phyloP scores from a whole-genome alignment of 2,888 invertebrate genomes.

The Ophioninae sp. region DNA sequence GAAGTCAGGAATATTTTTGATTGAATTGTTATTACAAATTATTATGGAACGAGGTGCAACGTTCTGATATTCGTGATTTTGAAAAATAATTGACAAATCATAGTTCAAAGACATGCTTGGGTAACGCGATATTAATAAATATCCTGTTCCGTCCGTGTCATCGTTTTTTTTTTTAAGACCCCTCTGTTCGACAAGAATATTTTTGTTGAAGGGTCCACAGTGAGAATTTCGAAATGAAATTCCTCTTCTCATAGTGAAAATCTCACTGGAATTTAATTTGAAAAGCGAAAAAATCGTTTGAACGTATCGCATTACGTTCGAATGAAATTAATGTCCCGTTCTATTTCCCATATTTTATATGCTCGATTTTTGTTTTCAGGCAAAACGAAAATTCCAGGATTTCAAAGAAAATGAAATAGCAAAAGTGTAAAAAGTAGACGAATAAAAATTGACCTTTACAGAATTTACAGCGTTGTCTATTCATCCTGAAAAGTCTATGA shows the following conservation, averaged over 20 bases:
- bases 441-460: conserved; percentile 3
- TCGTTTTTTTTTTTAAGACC: not conserved
- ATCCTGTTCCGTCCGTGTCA: not conserved
- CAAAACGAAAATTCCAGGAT: too few species aligned
- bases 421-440: too few species aligned
- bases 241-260: not conserved
- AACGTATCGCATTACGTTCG: not conserved
- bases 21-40: not conserved
- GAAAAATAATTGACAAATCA: not conserved
- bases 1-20: not conserved
- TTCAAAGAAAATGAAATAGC: too few species aligned
- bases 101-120: not conserved
- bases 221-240: not conserved
- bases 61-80: not conserved
- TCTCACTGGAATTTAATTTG: not conserved
- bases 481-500: conserved; percentile 25
- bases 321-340: not conserved
- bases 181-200: conserved; percentile 4
- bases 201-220: conserved; percentile 10
- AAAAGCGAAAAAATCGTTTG: not conserved
- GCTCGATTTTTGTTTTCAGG: not conserved
- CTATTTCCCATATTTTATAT: not conserved
- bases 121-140: not conserved
- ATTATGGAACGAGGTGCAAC: not conserved
- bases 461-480: conserved; percentile 34